Evolutionary conservation across 2,113 vertebrate species (phyloP), one percentile per base, ranked within the genome.

Genomic region (Istiophorus platypterus): DNA sequence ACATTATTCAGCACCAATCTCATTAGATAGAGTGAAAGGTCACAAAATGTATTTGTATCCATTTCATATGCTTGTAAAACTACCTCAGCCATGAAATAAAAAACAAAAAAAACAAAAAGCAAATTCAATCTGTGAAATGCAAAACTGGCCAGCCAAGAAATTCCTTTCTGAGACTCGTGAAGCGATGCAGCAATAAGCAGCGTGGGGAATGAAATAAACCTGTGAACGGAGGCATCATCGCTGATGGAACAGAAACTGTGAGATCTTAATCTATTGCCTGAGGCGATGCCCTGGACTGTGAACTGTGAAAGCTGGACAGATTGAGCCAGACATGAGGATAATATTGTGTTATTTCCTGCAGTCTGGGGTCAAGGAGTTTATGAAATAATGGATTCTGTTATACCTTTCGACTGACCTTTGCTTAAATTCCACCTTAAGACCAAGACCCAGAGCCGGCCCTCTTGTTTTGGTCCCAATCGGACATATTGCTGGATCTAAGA

Each of bases 71-170:
- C 81, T 81, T 81, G 82, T 87, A 79, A 78, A 78, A 74, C 65
- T 22, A 22, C 49, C 59, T 86, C 70, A 82, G 29, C 76, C 81
- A 34, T 80, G 81, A 85, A 41, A 74, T 81, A 61, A 68, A 88
- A 85, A 85, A 87, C 80, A 68, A n/a, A n/a, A n/a, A n/a, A n/a
- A n/a, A n/a, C n/a, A n/a, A n/a, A n/a, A n/a, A n/a, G n/a, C 67
- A 82, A 86, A 84, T 79, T 27, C 73, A 78, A 81, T 90, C 74
- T 83, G 81, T 83, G 69, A 85, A 86, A 86, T 61, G 75, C 65
- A 71, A 66, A 78, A 63, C 47, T 39, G 37, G 45, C 66, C 79
- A 42, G 52, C 74, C 71, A 54, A 88, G 84, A 81, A 87, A 79
- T 77, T 72, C 56, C 47, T 75, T 29, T 27, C 22, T 4, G 22